A percentile compares a stretch with the other conserved stretches of the same genome.
These are phyloP conservation scores for Erythrolamprus reginae DNA, from an alignment of 2,113 vertebrate species.

Conservation along the genomic window DNA sequence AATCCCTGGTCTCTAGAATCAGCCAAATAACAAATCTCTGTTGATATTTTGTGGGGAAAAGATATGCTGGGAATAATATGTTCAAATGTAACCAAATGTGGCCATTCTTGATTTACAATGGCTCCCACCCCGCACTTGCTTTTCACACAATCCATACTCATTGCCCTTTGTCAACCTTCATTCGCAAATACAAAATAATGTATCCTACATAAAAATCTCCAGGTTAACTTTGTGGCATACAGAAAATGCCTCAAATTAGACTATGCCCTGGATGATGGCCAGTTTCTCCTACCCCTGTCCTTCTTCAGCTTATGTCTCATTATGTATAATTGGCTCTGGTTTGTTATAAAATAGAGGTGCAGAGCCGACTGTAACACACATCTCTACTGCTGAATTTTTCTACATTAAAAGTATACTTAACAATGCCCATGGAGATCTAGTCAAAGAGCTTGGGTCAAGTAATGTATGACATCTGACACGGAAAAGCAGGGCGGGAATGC, in stretches of 20 bases:
- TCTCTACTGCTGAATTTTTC: slow-evolving; percentile 28
- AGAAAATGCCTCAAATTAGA: slow-evolving; percentile 28
- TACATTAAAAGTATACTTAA: slow-evolving; percentile 47
- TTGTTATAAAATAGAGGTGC: slow-evolving; percentile 39
- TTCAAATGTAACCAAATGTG: neutral
- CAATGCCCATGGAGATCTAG: slow-evolving; percentile 57
- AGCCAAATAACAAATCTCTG: neutral
- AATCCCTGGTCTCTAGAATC: neutral
- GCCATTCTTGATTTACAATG: neutral
- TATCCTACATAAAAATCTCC: neutral
- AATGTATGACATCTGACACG: slow-evolving; percentile 25
- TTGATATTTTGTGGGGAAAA: neutral
- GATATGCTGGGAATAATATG: neutral
- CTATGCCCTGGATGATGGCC: slow-evolving; percentile 22
- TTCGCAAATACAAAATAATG: neutral
- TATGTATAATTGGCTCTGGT: slow-evolving; percentile 25
- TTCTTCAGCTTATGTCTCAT: slow-evolving; percentile 19
- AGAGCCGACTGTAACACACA: slow-evolving; percentile 12
- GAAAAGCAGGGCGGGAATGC: neutral
- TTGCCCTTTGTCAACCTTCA: neutral
- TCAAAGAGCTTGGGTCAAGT: slow-evolving; percentile 31
- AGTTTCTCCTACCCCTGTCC: neutral
- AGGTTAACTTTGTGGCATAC: slow-evolving; percentile 1
- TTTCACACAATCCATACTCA: neutral
- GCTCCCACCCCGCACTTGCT: neutral